Percentiles rank a stretch among this genome's conserved stretches.
phyloP scores from a whole-genome alignment of 2,797 vertebrate species.

The Lepilemur septentrionalis region DNA sequence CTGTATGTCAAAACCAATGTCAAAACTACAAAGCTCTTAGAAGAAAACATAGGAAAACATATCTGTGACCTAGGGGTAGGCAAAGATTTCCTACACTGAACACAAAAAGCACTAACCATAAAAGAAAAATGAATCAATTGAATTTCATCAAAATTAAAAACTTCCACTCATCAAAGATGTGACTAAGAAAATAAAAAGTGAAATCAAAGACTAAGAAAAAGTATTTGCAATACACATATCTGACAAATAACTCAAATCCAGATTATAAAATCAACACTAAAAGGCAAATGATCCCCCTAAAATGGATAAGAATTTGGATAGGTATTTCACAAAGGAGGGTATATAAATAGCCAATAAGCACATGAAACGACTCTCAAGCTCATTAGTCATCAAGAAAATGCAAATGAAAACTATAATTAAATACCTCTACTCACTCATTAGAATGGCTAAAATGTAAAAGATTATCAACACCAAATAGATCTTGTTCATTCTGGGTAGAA shows the following conservation, averaged over 20 bases:
- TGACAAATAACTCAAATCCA: neutral
- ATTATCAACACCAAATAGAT: neutral
- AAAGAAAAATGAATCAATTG: neutral
- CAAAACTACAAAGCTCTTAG: neutral
- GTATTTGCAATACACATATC: neutral
- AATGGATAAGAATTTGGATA: neutral
- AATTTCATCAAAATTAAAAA: neutral
- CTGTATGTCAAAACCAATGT: too few species aligned
- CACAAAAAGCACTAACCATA: neutral
- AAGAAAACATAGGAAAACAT: neutral
- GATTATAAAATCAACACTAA: neutral
- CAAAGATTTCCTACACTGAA: neutral
- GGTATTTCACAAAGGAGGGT: neutral
- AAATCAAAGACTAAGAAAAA: neutral
- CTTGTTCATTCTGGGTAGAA: neutral
- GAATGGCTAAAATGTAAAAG: neutral
- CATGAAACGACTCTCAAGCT: neutral
- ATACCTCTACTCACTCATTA: neutral
- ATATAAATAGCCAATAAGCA: neutral
- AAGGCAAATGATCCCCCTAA: neutral
- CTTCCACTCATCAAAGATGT: neutral
- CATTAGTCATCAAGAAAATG: neutral
- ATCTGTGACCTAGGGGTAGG: neutral
- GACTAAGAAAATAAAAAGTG: slow-evolving; percentile 17
- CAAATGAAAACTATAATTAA: slow-evolving; percentile 30